These are phyloP conservation scores for Myocastor coypus DNA, from an alignment of 2,113 vertebrate species.

Conservation along the genomic window DNA sequence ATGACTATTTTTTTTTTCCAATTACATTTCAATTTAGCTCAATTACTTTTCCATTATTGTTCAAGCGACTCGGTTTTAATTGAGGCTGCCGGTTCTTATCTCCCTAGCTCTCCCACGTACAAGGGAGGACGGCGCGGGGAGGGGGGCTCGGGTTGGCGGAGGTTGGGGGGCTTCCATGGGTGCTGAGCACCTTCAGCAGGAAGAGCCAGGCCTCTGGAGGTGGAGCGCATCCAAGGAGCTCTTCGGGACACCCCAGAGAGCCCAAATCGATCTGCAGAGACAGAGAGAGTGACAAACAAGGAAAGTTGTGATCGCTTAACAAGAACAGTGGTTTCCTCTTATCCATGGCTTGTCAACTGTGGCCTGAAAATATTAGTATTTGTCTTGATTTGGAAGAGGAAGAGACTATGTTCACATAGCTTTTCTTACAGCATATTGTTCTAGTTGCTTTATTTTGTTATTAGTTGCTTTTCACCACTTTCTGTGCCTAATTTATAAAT, in stretches of 20 bases:
- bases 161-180: background rate
- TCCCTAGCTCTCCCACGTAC: conserved; percentile 43
- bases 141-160: background rate
- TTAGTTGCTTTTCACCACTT: background rate
- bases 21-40: conserved; percentile 89
- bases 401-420: background rate
- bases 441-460: background rate
- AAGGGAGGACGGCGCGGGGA: background rate
- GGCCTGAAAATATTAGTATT: background rate
- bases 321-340: background rate
- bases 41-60: conserved; percentile 88
- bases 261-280: background rate
- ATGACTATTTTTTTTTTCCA: conserved; percentile 80
- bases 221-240: background rate
- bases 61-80: conserved; percentile 85
- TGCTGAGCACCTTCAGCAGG: background rate
- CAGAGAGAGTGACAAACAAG: background rate
- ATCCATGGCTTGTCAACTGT: background rate
- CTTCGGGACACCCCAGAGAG: background rate
- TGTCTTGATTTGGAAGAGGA: conserved; percentile 4
- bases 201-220: background rate
- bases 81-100: conserved; percentile 74
- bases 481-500: background rate
- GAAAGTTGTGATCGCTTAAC: background rate
- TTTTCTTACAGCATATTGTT: background rate